Percentiles rank a stretch among this genome's conserved stretches.
These are phyloP conservation scores for Chironomus riparius DNA, from an alignment of 2,888 invertebrate species.

Conservation along the genomic window DNA sequence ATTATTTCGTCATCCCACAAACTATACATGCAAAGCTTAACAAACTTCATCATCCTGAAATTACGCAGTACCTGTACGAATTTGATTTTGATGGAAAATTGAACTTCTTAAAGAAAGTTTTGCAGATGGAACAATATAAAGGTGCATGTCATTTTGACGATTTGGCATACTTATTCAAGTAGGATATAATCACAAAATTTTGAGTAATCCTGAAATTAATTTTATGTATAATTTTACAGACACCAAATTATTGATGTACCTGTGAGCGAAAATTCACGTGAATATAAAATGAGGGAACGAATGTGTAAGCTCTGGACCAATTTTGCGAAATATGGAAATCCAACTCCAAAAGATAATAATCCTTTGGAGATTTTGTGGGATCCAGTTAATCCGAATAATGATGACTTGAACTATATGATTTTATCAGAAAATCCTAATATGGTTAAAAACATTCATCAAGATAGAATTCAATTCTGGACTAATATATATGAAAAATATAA, in stretches of 20 bases:
- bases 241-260: constrained; percentile 19
- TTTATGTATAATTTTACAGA: neutral
- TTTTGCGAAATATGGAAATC: constrained; percentile 49
- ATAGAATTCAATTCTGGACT: constrained; percentile 26
- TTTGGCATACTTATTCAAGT: constrained; percentile 49
- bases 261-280: constrained; percentile 31
- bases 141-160: constrained; percentile 56
- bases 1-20: constrained; percentile 36
- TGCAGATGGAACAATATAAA: constrained; percentile 39
- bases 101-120: constrained; percentile 45
- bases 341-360: constrained; percentile 33
- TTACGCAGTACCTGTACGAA: constrained; percentile 42
- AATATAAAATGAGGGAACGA: constrained; percentile 39
- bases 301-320: constrained; percentile 54
- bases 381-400: neutral
- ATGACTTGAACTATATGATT: constrained; percentile 35
- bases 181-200: constrained; percentile 8
- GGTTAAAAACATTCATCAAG: constrained; percentile 35
- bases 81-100: constrained; percentile 50
- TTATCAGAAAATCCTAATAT: constrained; percentile 35
- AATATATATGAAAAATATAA: neutral
- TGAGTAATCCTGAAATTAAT: too few species aligned
- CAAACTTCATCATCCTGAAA: constrained; percentile 30
- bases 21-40: constrained; percentile 35
- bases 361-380: constrained; percentile 34